A percentile compares a stretch with the other conserved stretches of the same genome.
Evolutionary conservation across 2,888 invertebrate genomes (phyloP).

Genomic region (Lithophane leautieri): DNA sequence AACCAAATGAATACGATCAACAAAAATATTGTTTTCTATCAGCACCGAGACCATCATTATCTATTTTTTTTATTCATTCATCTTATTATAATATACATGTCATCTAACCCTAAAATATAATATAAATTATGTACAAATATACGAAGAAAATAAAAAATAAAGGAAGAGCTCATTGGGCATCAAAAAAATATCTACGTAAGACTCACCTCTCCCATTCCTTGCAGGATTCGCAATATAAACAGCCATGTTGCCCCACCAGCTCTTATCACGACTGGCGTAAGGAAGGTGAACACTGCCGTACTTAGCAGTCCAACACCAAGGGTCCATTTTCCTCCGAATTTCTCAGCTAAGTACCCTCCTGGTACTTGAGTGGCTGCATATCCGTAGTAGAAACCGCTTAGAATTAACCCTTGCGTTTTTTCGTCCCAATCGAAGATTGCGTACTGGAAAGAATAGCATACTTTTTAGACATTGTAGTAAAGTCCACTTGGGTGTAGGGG

Average conservation of each 20-base stretch:
- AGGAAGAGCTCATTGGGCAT: no score
- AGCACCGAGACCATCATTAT: no score
- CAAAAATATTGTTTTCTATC: not conserved
- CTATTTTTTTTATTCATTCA: no score
- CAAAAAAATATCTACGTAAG: no score
- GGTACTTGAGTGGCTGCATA: conserved; percentile 96
- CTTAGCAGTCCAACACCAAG: conserved; percentile 95
- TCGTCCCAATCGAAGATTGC: conserved; percentile 92
- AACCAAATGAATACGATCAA: not conserved
- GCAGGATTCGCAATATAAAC: conserved; percentile 91
- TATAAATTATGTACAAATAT: no score
- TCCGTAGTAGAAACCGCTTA: conserved; percentile 96
- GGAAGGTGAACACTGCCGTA: conserved; percentile 94
- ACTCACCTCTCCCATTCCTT: conserved; percentile 94
- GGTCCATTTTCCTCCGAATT: conserved; percentile 96
- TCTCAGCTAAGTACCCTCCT: conserved; percentile 95
- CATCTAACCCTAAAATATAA: no score
- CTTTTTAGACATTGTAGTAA: not conserved
- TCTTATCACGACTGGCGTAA: conserved; percentile 94
- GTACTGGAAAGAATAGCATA: conserved; percentile 72
- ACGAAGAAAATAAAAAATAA: no score
- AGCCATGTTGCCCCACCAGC: conserved; percentile 88
- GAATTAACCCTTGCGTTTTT: conserved; percentile 93
- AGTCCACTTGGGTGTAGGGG: not conserved
- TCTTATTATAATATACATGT: no score